Conservation (phyloP, 1,140 invertebrate species). For the Zaprionus camerounensis region DNA sequence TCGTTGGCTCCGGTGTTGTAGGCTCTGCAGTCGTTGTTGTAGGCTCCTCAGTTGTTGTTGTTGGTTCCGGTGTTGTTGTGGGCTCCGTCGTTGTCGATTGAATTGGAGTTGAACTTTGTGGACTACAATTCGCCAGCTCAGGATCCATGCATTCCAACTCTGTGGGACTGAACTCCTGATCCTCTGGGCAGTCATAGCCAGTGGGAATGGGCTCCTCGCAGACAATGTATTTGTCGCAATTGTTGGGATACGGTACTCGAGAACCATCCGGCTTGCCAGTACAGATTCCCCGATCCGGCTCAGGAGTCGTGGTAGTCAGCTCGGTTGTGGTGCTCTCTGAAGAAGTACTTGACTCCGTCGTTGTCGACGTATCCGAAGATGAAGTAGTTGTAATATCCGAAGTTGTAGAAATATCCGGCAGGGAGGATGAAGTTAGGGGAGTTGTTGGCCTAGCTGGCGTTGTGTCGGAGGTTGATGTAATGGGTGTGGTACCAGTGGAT, state of each 20-base stretch:
- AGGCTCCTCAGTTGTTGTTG: background rate
- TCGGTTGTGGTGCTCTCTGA: constrained; percentile 13
- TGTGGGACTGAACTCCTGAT: constrained; percentile 66
- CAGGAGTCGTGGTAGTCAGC: constrained; percentile 18
- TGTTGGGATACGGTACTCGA: constrained; percentile 63
- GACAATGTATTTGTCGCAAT: constrained; percentile 68
- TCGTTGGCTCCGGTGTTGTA: constrained; percentile 17
- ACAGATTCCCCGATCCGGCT: constrained; percentile 57
- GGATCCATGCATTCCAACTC: constrained; percentile 61
- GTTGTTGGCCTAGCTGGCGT: background rate
- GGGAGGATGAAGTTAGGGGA: background rate
- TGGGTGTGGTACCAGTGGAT: constrained; percentile 19
- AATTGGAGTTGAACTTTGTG: background rate
- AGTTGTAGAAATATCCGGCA: constrained; percentile 7
- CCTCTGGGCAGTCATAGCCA: constrained; percentile 59
- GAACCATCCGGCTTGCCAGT: constrained; percentile 38
- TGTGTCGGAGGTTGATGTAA: constrained; percentile 9
- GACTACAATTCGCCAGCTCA: constrained; percentile 57
- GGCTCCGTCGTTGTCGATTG: constrained; percentile 12
- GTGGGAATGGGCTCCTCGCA: constrained; percentile 66
- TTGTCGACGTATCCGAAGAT: constrained; percentile 24
- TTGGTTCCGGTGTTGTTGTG: background rate
- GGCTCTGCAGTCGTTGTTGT: background rate
- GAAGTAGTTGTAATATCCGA: constrained; percentile 14
- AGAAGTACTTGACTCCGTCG: constrained; percentile 7